Percentiles rank a stretch among this genome's conserved stretches.
phyloP scores from a whole-genome alignment of 2,113 vertebrate genomes.

The Illadopsis cleaveri region DNA sequence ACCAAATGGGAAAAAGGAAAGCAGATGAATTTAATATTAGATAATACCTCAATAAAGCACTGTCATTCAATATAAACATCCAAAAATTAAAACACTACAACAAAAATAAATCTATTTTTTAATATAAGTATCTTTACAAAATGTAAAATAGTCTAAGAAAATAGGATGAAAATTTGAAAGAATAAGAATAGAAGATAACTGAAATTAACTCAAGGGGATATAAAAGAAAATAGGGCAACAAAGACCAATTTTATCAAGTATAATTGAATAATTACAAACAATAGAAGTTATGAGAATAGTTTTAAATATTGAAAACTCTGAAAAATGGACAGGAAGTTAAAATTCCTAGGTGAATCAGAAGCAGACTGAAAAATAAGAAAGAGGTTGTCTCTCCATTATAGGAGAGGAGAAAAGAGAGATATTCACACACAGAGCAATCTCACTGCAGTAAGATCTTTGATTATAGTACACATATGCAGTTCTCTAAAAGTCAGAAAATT shows the following conservation, averaged over 20 bases:
- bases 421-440: background rate
- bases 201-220: slow-evolving; percentile 12
- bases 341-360: background rate
- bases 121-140: background rate
- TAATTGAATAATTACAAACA: background rate
- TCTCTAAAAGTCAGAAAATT: background rate
- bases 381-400: background rate
- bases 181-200: background rate
- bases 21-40: background rate
- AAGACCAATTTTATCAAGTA: background rate
- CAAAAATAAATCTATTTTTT: background rate
- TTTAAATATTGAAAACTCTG: background rate
- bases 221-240: background rate
- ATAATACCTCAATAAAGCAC: background rate
- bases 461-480: background rate
- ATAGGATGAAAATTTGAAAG: background rate
- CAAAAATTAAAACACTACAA: background rate
- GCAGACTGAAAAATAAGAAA: background rate
- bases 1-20: background rate
- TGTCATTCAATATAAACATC: background rate
- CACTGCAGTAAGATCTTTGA: background rate
- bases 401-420: background rate
- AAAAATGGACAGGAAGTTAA: background rate
- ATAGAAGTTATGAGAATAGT: background rate
- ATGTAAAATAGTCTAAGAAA: background rate